Evolutionary conservation across 2,888 invertebrate genomes (phyloP).

Genomic region (Thereva nobilitata): DNA sequence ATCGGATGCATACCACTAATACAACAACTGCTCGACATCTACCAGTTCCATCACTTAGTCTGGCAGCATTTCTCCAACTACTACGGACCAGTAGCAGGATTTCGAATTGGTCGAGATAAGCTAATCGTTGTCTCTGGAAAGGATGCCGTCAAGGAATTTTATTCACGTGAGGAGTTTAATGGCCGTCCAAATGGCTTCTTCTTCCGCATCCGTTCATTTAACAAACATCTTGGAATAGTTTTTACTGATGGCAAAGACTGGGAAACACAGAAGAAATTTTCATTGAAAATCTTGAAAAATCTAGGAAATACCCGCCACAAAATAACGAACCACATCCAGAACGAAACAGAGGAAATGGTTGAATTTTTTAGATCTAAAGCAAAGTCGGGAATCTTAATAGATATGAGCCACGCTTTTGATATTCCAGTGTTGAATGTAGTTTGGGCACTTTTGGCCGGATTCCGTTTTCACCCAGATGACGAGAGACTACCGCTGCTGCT

Average conservation of each 20-base stretch:
- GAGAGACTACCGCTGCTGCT: slow-evolving; percentile 62
- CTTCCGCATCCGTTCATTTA: slow-evolving; percentile 68
- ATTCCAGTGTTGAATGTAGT: slow-evolving; percentile 69
- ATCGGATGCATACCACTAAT: slow-evolving; percentile 61
- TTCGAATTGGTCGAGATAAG: slow-evolving; percentile 67
- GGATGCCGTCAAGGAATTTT: slow-evolving; percentile 65
- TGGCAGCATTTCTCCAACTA: slow-evolving; percentile 63
- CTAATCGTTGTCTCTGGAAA: slow-evolving; percentile 67
- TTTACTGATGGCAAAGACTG: slow-evolving; percentile 71
- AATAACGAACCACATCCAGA: slow-evolving; percentile 66
- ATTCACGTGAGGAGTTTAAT: slow-evolving; percentile 67
- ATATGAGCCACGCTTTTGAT: slow-evolving; percentile 63
- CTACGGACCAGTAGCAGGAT: slow-evolving; percentile 69
- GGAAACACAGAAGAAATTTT: slow-evolving; percentile 69
- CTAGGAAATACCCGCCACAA: slow-evolving; percentile 61
- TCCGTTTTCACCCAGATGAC: slow-evolving; percentile 64
- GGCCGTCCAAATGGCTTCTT: slow-evolving; percentile 74
- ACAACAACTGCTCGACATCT: slow-evolving; percentile 50
- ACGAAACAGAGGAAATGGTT: slow-evolving; percentile 63
- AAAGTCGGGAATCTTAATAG: slow-evolving; percentile 53
- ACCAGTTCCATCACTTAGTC: slow-evolving; percentile 63
- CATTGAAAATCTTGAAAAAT: slow-evolving; percentile 66
- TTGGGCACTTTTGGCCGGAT: slow-evolving; percentile 72
- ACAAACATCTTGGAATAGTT: slow-evolving; percentile 69
- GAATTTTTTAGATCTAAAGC: slow-evolving; percentile 54